Evolutionary conservation across 2,797 vertebrate species (phyloP), one percentile per base, ranked within the genome.

Genomic region (Ctenopoma kingsleyae): DNA sequence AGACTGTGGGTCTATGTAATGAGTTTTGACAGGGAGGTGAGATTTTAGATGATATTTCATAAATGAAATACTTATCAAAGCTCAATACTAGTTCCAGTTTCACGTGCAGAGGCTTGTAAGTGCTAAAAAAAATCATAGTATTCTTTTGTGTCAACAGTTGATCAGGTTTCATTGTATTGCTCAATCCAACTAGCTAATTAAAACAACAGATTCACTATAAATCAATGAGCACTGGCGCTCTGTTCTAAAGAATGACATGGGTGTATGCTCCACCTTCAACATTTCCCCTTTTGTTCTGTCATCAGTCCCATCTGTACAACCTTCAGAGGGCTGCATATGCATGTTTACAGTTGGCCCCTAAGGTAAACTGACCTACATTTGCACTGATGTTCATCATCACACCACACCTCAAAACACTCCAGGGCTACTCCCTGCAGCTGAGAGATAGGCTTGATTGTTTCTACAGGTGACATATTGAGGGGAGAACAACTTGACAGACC

Each of bases 331-430:
- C 78, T 78, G 41, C 50, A 51, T 46, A 54, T 35, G 61, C 71
- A 81, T 87, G 74, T 82, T 82, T 83, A 76, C 73, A 44, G 27
- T 46, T 10, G 13, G n/a, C 22, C 76, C 61, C 62, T 35, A 44
- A 74, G 46, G 86, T 76, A 83, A 85, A 84, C 66, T 79, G 40
- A 83, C 82, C 72, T 74, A 55, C 74, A 83, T 80, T 72, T 77
- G 49, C 67, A 76, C 73, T 19, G 43, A 76, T 67, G 27, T 78
- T 82, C 49, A 61, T 85, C 85, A 80, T 81, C 78, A 53, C 36
- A 62, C 61, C 47, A 60, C 74, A 41, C 72, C 70, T 64, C 16
- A 32, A 72, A 53, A 49, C 52, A 43, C 67, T 27, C 17, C 19
- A 4, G 62, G 8, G 19, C 46, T 41, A 5, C 40, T 70, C 52